Evolutionary conservation across 2,888 invertebrate genomes (phyloP), one percentile per base, ranked within the genome.

Genomic region (Sarcophaga rosellei): DNA sequence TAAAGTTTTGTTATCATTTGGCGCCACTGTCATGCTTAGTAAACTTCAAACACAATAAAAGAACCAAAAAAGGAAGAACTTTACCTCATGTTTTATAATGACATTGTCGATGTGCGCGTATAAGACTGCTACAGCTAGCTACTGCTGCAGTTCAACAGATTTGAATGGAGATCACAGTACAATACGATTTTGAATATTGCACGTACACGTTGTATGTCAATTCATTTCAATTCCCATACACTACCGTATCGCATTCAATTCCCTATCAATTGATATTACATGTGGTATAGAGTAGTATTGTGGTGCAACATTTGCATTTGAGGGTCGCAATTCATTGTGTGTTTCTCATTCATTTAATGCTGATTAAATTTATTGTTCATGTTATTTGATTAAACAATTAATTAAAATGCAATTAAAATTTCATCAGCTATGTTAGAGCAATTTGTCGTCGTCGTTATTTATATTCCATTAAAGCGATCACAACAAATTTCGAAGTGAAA

Each of bases 1-100:
- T 88, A 80, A 82, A 87, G 86, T 86, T 86, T 81, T 87, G 88
- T 87, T 88, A 84, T 87, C 86, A 78, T 85, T 87, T 88, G 87
- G 88, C 88, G 88, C 88, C 88, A 88, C 78, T 81, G 84, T 81
- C 76, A 81, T 77, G 45, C 53, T 53, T 3, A 53, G 53, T 57
- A 57, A 69, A 81, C 57, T 53, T 3, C 2, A 2, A 12, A 25
- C 44, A 53, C 53, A 53, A 15, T 6, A 35, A 8, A 53, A 53
- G 59, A 23, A 61, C 15, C 15, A 47, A 3, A 53, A 53, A 47
- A 47, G 4, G 4, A 53, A 53, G 10, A 35, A 35, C 8, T 25
- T 23, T 0, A 35, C 1, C 6, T 35, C 35, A 1, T 6, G 35
- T n/a, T n/a, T n/a, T n/a, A n/a, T n/a, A n/a, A 70, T 66, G 53